Evolutionary conservation across 2,797 vertebrate species (phyloP).

Genomic region (Dicrostonyx torquatus): DNA sequence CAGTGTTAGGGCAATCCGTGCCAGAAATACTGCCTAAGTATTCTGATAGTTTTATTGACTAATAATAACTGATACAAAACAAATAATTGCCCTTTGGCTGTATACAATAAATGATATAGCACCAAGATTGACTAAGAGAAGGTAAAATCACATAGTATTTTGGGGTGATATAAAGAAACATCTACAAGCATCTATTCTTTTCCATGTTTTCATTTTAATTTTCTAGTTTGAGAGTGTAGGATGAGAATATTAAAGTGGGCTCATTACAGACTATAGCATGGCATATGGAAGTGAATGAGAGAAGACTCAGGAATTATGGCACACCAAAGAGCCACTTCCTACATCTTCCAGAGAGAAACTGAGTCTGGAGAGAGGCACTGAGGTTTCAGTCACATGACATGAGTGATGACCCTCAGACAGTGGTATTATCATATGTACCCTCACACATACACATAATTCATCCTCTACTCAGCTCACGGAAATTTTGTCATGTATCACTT

Average conservation of each 20-base stretch:
- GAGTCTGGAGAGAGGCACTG: not conserved
- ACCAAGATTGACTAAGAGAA: not conserved
- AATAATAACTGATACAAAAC: slow-evolving; percentile 36
- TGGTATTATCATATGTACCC: not conserved
- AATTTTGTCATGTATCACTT: slow-evolving; percentile 13
- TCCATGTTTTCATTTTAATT: slow-evolving; percentile 3
- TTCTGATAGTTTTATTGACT: slow-evolving; percentile 45
- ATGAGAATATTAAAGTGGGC: not conserved
- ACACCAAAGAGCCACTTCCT: not conserved
- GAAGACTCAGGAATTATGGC: slow-evolving; percentile 1
- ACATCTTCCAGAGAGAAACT: slow-evolving; percentile 33
- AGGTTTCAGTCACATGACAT: not conserved
- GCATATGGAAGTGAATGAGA: not conserved
- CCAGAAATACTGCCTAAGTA: slow-evolving; percentile 45
- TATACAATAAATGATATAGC: not conserved
- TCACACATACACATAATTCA: not conserved
- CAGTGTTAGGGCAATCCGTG: slow-evolving; percentile 31
- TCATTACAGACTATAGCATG: not conserved
- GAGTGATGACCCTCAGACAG: not conserved
- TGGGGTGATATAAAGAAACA: not conserved
- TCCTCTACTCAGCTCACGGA: not conserved
- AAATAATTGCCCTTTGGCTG: not conserved
- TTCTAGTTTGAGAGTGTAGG: slow-evolving; percentile 4
- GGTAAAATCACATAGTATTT: not conserved
- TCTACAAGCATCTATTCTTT: not conserved